These are phyloP conservation scores for Platichthys stellatus DNA, from an alignment of 2,113 vertebrate species.

Conservation along the genomic window DNA sequence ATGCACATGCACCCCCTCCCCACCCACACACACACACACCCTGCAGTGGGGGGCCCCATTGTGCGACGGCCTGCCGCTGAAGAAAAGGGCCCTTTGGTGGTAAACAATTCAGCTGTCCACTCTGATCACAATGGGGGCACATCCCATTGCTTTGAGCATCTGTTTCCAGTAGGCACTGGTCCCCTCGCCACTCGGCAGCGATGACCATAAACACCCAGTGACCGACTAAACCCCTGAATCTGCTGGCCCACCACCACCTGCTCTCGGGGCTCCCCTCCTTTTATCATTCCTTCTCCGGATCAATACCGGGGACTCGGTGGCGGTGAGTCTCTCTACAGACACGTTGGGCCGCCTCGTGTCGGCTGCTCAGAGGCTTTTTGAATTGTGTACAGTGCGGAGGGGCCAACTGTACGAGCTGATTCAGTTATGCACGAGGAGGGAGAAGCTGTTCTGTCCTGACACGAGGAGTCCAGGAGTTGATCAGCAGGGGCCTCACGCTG, in stretches of 20 bases:
- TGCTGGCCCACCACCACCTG: conserved; percentile 76
- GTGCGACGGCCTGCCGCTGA: conserved; percentile 67
- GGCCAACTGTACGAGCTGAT: conserved; percentile 62
- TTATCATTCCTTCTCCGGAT: conserved; percentile 67
- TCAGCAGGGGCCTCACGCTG: neutral
- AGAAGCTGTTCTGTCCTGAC: conserved; percentile 49
- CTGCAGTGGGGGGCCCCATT: conserved; percentile 72
- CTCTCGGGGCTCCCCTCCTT: conserved; percentile 64
- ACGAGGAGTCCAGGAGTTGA: conserved; percentile 14
- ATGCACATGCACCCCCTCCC: conserved; percentile 17
- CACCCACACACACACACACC: neutral
- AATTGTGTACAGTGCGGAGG: conserved; percentile 47
- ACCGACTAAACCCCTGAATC: conserved; percentile 74
- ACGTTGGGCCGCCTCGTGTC: conserved; percentile 51
- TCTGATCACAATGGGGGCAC: conserved; percentile 80
- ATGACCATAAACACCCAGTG: conserved; percentile 60
- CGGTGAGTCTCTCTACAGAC: conserved; percentile 64
- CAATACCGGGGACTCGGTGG: conserved; percentile 72
- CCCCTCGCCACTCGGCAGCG: conserved; percentile 51
- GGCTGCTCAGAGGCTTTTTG: conserved; percentile 58
- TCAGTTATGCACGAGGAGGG: conserved; percentile 49
- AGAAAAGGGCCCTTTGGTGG: conserved; percentile 78
- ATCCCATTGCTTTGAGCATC: conserved; percentile 80
- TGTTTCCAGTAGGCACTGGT: conserved; percentile 70
- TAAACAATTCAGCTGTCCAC: conserved; percentile 82